Base-by-base conservation (phyloP, 2,113 vertebrate genomes). In the Lanius ludovicianus region DNA sequence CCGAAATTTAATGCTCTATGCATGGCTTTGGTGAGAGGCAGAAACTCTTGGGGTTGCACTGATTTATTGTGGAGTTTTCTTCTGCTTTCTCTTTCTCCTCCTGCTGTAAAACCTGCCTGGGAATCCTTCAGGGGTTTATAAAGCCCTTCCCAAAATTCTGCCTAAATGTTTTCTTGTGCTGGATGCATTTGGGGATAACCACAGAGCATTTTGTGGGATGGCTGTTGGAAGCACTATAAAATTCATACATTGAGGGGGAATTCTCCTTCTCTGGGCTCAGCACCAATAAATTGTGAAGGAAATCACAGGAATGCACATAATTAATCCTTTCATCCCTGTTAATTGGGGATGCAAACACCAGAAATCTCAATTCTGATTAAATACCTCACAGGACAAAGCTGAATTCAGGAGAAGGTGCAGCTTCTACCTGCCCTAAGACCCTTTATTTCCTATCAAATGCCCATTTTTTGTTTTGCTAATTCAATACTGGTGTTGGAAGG, bases 151-250 rank as follows among this genome's bases (percentile, higher is more conserved):
- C 21, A 21, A 57, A 71, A 19, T 75, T 71, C 52, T 33, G 19
- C 33, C 27, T 47, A 1, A 69, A 28, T 21, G 1, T 75, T 69
- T 68, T 14, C 9, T 8, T 16, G 4, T 37, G 37, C 42, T 44
- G 84, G 33, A 68, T 33, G 2, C 7, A 1, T 35, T 56, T 57
- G 59, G 37, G 37, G 74, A 81, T 25, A 24, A 22, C 22, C 17
- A 11, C 30, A 21, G 27, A 37, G 35, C 14, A 0, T 67, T 84
- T 31, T 46, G 17, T 74, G 79, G 60, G 17, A 6, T 22, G 17
- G n/a, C 23, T 56, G 41, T 19, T 84, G 49, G 46, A 42, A 74
- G n/a, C 0, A 1, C 14, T 11, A 0, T 15, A 9, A 44, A 93
- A 70, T 78, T 59, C 12, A 27, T 24, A 2, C 22, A 7, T 1